Base-by-base conservation (phyloP, 2,888 invertebrate species). In the Lacanobia oleracea region DNA sequence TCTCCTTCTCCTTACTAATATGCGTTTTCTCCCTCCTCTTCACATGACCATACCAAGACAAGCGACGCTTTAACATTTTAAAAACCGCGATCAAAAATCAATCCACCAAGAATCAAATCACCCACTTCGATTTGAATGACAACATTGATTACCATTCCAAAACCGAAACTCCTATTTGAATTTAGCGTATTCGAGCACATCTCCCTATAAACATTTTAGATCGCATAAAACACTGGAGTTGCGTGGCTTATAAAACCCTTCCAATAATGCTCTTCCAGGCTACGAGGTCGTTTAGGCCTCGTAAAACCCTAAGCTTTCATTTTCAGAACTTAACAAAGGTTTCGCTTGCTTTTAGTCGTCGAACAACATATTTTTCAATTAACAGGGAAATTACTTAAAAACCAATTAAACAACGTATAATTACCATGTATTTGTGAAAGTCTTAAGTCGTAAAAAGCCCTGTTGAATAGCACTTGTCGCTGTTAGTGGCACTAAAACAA, bases 401-500 rank as follows among this genome's bases (percentile, higher is more conserved):
- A 74, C 10, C 53, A 75, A 84, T 87, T 86, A 87, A 84, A 85
- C 82, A 81, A 85, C 82, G 84, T 88, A 89, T 91, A 92, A 92
- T 90, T 91, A 89, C 87, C 87, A 89, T 86, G 87, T 89, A 88
- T 91, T 92, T 91, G 87, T 90, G 86, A 85, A 84, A 88, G 82
- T 88, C 76, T 88, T 66, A 77, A 81, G 88, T 86, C 86, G 88
- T 92, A 91, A 93, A 93, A 87, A 86, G 88, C 86, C 86, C 85
- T 85, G 82, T 88, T 85, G 89, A 91, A 91, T 91, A 87, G 90
- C 89, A 87, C 89, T 91, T 88, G 84, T 85, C 86, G 84, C 86
- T 86, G 87, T 91, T 91, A 90, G 87, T 88, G 88, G 86, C 88
- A 90, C 88, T 92, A 90, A 91, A 91, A 86, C 85, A 86, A 85